Evolutionary conservation across 2,797 vertebrate genomes (phyloP).

Genomic region (Gymnocypris eckloni): DNA sequence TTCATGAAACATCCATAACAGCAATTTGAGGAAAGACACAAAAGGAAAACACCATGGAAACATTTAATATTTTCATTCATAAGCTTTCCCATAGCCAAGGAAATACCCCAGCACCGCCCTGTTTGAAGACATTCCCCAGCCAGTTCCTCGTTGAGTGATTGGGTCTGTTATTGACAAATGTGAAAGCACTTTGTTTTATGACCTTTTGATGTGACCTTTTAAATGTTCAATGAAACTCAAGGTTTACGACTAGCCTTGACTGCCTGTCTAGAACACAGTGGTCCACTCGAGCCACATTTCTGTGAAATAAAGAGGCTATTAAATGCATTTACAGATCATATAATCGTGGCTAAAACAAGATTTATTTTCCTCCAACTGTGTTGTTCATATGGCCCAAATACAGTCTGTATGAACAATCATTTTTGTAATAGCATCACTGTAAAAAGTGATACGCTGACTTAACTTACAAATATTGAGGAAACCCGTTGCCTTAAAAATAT

Average conservation of each 20-base stretch:
- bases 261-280: slow-evolving; percentile 9
- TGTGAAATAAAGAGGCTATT: not conserved
- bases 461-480: too few species aligned
- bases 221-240: slow-evolving; percentile 9
- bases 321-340: not conserved
- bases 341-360: not conserved
- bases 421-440: not conserved
- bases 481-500: too few species aligned
- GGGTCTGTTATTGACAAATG: slow-evolving; percentile 8
- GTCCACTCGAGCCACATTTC: not conserved
- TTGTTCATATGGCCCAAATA: not conserved
- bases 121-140: not conserved
- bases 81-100: not conserved
- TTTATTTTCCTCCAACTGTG: not conserved
- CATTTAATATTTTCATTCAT: not conserved
- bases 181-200: slow-evolving; percentile 23
- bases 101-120: slow-evolving; percentile 1
- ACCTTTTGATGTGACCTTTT: slow-evolving; percentile 33
- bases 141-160: slow-evolving; percentile 14
- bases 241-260: slow-evolving; percentile 8
- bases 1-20: slow-evolving; percentile 34
- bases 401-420: not conserved
- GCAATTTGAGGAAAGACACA: slow-evolving; percentile 1
- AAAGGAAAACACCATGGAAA: slow-evolving; percentile 42
- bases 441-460: too few species aligned